Percentiles rank a stretch among this genome's conserved stretches.
phyloP scores from a whole-genome alignment of 2,888 invertebrate species.

The Papilio protenor region DNA sequence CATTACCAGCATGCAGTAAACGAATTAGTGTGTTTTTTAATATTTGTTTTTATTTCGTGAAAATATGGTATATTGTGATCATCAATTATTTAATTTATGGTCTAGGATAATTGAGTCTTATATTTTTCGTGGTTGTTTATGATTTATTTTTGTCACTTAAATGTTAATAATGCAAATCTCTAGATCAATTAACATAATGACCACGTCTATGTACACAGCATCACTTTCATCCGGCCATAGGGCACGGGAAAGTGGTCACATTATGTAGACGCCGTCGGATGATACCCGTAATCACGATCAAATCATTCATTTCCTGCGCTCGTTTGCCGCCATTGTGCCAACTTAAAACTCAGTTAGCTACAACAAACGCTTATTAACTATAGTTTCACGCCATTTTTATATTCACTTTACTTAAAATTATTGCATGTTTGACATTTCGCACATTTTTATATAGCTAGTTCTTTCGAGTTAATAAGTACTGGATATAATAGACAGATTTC shows the following conservation, averaged over 20 bases:
- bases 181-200: not conserved
- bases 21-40: not conserved
- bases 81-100: not conserved
- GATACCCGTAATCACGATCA: constrained; percentile 16
- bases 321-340: constrained; percentile 21
- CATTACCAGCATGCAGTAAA: not conserved
- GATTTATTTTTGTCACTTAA: not conserved
- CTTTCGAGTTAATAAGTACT: not conserved
- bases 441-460: not conserved
- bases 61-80: not conserved
- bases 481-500: not conserved
- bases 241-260: constrained; percentile 48
- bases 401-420: not conserved
- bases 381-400: constrained; percentile 18
- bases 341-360: constrained; percentile 5
- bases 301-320: constrained; percentile 39
- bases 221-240: constrained; percentile 39
- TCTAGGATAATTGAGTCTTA: not conserved
- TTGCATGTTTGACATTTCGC: not conserved
- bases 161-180: not conserved
- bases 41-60: no score
- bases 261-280: not conserved
- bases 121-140: not conserved
- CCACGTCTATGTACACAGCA: constrained; percentile 14
- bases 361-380: constrained; percentile 19